These are phyloP conservation scores for Campoplex capitator DNA, from an alignment of 2,888 invertebrate species.

Conservation along the genomic window DNA sequence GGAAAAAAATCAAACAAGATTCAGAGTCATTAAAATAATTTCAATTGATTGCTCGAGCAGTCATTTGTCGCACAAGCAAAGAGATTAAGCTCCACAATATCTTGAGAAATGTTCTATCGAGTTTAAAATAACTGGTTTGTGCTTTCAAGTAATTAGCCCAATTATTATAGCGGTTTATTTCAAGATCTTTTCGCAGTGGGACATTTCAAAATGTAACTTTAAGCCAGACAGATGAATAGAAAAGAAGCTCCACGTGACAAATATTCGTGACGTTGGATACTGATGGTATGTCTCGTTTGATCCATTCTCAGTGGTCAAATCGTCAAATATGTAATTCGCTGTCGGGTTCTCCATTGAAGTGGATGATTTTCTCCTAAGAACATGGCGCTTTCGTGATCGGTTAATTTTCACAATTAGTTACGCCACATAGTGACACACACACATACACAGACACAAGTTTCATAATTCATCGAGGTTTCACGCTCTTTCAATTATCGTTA, in stretches of 20 bases:
- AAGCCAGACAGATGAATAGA: not conserved
- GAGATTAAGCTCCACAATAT: not conserved
- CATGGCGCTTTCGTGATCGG: slow-evolving; percentile 35
- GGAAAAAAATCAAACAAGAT: too few species aligned
- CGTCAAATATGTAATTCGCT: slow-evolving; percentile 10
- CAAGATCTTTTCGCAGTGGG: too few species aligned
- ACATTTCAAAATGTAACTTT: not conserved
- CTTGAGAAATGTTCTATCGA: not conserved
- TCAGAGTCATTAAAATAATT: too few species aligned
- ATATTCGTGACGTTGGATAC: slow-evolving; percentile 9
- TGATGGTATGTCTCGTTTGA: slow-evolving; percentile 22
- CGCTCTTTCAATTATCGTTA: slow-evolving; percentile 64
- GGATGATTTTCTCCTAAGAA: not conserved
- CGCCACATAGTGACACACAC: slow-evolving; percentile 25
- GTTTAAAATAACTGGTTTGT: not conserved
- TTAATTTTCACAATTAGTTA: slow-evolving; percentile 60
- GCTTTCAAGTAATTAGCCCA: not conserved
- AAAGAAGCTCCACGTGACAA: not conserved
- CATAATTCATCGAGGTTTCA: slow-evolving; percentile 54
- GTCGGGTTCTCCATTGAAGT: not conserved
- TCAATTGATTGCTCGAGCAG: too few species aligned
- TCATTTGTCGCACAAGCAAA: not conserved
- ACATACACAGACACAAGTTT: not conserved
- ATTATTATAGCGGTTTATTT: not conserved
- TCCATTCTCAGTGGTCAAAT: slow-evolving; percentile 2